Base-by-base conservation (phyloP, 2,888 invertebrate species). In the Heliconius sara region DNA sequence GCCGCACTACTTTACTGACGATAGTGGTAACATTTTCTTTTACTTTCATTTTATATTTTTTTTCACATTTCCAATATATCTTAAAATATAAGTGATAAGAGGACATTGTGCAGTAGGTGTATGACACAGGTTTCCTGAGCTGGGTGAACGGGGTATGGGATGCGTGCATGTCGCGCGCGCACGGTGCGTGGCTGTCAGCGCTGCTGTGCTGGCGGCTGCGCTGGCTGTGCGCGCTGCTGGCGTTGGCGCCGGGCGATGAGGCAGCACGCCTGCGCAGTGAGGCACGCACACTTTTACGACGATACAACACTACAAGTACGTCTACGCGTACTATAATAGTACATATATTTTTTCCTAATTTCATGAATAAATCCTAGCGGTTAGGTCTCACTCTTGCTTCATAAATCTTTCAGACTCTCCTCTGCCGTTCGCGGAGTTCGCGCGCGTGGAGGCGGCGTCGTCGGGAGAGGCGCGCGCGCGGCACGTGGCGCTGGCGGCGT, bases 151-250 rank as follows among this genome's bases (percentile, higher is more conserved):
- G 82, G 67, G 81, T 86, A 83, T 86, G 85, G 85, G 86, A 86
- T 77, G 83, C 83, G 82, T 82, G 83, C 68, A 81, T 87, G 86
- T 85, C 34, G 77, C 87, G 87, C 87, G 79, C 83, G 81, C 4
- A 77, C 74, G 89, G 87, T 60, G 71, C 52, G 82, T 81, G 80
- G 73, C 89, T 91, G n/a, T 76, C 76, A 68, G 91, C 91, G 83
- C 86, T 93, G 83, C 85, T 90, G 84, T 89, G 91, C 87, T 93
- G 93, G 93, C 89, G 92, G 3, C 87, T 92, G 88, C 91, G 93
- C 83, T 91, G 91, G 91, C 85, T 90, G 87, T 89, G 89, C 85
- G 87, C 91, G 86, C 88, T 89, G 83, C 82, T 87, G 84, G 86
- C 88, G 76, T 80, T 86, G 66, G 87, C 85, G 71, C 78, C 80